These are phyloP conservation scores for Drosophila cognata DNA, from an alignment of 2,888 invertebrate genomes.

Conservation along the genomic window DNA sequence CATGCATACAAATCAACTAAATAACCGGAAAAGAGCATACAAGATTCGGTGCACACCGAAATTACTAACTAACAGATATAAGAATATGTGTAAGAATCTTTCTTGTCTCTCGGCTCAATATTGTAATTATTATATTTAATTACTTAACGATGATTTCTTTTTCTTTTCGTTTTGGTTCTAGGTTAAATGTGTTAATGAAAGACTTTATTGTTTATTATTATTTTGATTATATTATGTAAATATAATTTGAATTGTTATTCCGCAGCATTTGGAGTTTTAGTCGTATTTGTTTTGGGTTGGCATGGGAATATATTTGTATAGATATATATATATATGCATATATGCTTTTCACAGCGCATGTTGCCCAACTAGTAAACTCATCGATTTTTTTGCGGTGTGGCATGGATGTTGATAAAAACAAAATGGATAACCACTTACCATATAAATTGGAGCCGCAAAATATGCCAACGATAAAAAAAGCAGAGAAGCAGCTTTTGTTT, in stretches of 20 bases:
- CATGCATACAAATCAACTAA: conserved; percentile 11
- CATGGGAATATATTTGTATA: conserved; percentile 51
- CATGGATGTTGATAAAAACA: conserved; percentile 60
- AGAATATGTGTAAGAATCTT: conserved; percentile 6
- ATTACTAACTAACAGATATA: conserved; percentile 12
- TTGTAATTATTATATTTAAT: conserved; percentile 29
- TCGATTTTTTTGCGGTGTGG: conserved; percentile 57
- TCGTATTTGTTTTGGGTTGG: conserved; percentile 44
- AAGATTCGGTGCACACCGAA: conserved; percentile 53
- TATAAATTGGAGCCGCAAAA: conserved; percentile 75
- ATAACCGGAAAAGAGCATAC: conserved; percentile 55
- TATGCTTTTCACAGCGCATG: conserved; percentile 7
- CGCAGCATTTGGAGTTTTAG: conserved; percentile 35
- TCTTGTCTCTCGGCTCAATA: conserved; percentile 18
- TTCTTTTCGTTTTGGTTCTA: not conserved
- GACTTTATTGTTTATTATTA: conserved; percentile 28
- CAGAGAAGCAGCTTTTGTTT: conserved; percentile 27
- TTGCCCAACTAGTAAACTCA: conserved; percentile 56
- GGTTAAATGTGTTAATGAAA: conserved; percentile 8
- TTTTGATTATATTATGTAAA: conserved; percentile 68
- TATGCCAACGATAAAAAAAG: conserved; percentile 65
- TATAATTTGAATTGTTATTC: conserved; percentile 76
- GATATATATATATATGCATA: conserved; percentile 10
- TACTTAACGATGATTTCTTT: not conserved
- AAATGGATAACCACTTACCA: conserved; percentile 72